A percentile compares a stretch with the other conserved stretches of the same genome.
These are phyloP conservation scores for Myzus persicae DNA, from an alignment of 1,140 invertebrate species.

Conservation along the genomic window DNA sequence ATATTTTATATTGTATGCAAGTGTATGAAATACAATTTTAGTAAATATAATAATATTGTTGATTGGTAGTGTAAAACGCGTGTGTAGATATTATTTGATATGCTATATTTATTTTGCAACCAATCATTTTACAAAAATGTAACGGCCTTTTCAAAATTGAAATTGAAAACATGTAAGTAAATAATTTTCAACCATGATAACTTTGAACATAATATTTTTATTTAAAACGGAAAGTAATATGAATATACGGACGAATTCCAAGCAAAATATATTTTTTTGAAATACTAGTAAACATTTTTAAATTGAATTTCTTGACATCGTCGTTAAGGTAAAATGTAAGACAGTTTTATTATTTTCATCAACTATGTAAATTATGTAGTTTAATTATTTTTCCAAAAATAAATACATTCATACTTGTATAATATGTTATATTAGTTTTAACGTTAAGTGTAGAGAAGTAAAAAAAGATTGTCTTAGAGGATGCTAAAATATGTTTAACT, in stretches of 20 bases:
- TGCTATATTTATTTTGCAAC: neutral
- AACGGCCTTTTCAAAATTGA: neutral
- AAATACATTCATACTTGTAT: neutral
- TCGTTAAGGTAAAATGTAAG: neutral
- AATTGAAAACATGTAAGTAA: neutral
- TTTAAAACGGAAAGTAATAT: neutral
- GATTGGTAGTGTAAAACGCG: neutral
- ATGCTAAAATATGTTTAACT: neutral
- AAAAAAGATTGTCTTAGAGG: neutral
- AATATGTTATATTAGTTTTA: neutral
- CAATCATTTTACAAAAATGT: neutral
- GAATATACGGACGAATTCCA: neutral
- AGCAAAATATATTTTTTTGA: neutral
- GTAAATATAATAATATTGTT: neutral
- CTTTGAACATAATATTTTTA: neutral
- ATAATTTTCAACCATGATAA: neutral
- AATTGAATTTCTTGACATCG: neutral
- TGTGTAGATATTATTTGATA: neutral
- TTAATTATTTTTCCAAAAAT: neutral
- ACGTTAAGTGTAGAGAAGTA: neutral
- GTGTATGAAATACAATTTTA: neutral
- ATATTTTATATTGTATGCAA: neutral
- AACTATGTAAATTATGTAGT: neutral
- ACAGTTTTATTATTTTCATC: neutral
- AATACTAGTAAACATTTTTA: neutral